Base-by-base conservation (phyloP, 2,113 vertebrate genomes). In the Myiozetetes cayanensis region DNA sequence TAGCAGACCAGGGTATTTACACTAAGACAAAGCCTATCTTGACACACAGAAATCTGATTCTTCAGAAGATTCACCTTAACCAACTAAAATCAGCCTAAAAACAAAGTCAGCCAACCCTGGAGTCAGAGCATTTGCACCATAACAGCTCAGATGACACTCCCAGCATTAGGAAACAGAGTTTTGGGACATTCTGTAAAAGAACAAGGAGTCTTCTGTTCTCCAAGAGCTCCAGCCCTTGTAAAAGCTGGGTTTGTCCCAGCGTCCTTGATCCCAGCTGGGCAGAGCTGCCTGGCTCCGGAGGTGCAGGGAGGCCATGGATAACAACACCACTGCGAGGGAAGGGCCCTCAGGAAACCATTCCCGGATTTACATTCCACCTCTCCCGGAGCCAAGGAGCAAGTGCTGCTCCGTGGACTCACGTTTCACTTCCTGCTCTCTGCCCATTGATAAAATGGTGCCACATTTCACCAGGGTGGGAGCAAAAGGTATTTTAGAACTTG, bases 351-450 rank as follows among this genome's bases (percentile, higher is more conserved):
- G 83, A 47, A 52, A 58, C n/a, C 79, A 43, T 11, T 8, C 27
- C 94, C 43, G 49, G 8, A 77, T 28, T 73, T 23, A 25, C 53
- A 71, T 41, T 23, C 24, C 59, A 35, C 52, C 70, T 52, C 88
- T 84, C 47, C 7, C 52, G 25, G 4, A 44, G 68, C 87, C 90
- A 80, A 75, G 63, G 47, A 84, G 55, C 67, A 58, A 75, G 12
- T 58, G 31, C 72, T 23, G 62, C 77, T 27, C 79, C 47, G 0
- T 1, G 0, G 5, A 84, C 9, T 78, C 49, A 43, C 12, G 0
- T 86, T 87, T 87, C 92, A 39, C 73, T 96, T 96, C 96, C 96
- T 96, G 92, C 72, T 66, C 41, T 47, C 5, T n/a, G 65, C 67
- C 61, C 80, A 56, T 72, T 56, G 90, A 96, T 74, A 81, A 94